Base-by-base conservation (phyloP, 2,888 invertebrate species). In the Brachynemurus nebulosus region DNA sequence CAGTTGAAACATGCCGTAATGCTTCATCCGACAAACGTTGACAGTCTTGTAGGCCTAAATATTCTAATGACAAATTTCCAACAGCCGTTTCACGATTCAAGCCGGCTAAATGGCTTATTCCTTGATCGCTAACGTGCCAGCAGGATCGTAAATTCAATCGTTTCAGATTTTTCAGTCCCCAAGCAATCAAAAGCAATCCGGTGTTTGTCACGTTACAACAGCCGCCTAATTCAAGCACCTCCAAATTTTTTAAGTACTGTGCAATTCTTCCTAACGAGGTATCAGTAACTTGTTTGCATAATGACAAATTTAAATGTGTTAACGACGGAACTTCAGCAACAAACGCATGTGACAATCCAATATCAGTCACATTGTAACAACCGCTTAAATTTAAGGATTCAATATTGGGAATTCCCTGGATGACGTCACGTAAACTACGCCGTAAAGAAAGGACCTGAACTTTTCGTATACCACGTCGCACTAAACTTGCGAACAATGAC, bases 261-360 rank as follows among this genome's bases (percentile, higher is more conserved):
- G 89, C 85, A 65, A 93, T 90, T 57, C 83, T 71, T 14, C 82
- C 80, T 19, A 93, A 71, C 42, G 89, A 86, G 20, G 80, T 80
- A 64, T 95, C 93, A n/a, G 90, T 89, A 48, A 95, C 83, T 69
- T 92, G 92, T 65, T 95, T 95, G 68, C 95, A 95, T 46, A 93
- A 68, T 37, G 90, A 90, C 43, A 95, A 71, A 64, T 95, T 88
- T 49, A 95, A 71, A 53, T 80, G 74, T 50, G 80, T 82, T 42
- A 95, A 68, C 25, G 81, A 76, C 42, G 84, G 80, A 50, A 84
- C 70, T 52, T 86, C 85, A 8, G 76, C 71, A 37, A 78, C 74
- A 57, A 95, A 83, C 3, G 91, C 90, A 56, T 84, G 84, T 34
- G 80, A 78, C 48, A 95, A 69, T 39, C 86, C 86, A 37, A 78